A percentile compares a stretch with the other conserved stretches of the same genome.
Conservation (phyloP, 2,113 vertebrate species). For the Rhipidura dahli region DNA sequence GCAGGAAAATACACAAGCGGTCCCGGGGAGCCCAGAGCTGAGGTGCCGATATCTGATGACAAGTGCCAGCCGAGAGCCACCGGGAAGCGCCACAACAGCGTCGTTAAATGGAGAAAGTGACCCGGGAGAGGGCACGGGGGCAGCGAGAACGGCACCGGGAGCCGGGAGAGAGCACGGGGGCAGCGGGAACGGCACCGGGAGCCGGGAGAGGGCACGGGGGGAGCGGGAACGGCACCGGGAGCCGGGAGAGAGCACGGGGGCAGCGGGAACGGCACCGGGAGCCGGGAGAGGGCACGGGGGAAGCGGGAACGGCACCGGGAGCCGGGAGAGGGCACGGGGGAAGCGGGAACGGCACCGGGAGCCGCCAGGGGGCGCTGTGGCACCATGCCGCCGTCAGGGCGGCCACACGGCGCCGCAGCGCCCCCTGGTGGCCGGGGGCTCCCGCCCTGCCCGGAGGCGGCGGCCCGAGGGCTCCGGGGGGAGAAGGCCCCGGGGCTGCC, state of each 20-base stretch:
- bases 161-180: not conserved
- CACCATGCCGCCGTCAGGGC: not conserved
- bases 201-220: too few species aligned
- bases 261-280: not conserved
- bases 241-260: not conserved
- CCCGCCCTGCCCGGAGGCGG: not conserved
- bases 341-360: not conserved
- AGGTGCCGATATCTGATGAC: not conserved
- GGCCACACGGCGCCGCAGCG: not conserved
- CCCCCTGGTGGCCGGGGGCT: not conserved
- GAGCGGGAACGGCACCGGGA: not conserved
- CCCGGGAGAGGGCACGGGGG: not conserved
- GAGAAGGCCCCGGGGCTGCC: not conserved
- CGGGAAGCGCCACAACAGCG: not conserved
- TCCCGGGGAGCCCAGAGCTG: not conserved
- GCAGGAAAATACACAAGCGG: not conserved
- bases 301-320: not conserved
- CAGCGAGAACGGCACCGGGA: not conserved
- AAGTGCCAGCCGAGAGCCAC: not conserved
- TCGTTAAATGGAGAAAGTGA: not conserved
- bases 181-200: accelerated
- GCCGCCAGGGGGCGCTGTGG: not conserved
- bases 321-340: not conserved
- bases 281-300: not conserved
- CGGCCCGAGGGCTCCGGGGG: not conserved